Base-by-base conservation (phyloP, 1,140 invertebrate species). In the Bombus ignitus region DNA sequence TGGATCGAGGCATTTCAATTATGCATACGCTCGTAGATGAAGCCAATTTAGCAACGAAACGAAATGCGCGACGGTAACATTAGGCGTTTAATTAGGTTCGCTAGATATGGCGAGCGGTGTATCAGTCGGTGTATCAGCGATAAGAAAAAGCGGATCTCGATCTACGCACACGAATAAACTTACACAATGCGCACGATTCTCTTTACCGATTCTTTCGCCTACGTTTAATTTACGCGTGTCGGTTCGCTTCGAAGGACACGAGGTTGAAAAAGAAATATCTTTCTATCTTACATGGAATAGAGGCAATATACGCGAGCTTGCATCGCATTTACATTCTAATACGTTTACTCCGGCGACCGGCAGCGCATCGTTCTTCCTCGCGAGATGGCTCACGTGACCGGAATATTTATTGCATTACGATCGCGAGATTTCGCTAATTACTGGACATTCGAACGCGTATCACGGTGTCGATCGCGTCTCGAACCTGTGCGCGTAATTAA, bases 381-480 rank as follows among this genome's bases (percentile, higher is more conserved):
- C 8, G 39, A 47, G 37, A 77, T 68, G 37, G 44, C 68, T 83
- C 81, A 83, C 62, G 74, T 68, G 74, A 81, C 5, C 37, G 37
- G 68, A 72, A 77, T 77, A 77, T 77, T 77, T 83, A 83, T 83
- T 83, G n/a, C 73, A 18, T 1, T n/a, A 35, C 73, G 73, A 77
- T 77, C 73, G 35, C 22, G 35, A 77, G 74, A 77, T 42, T 77
- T 68, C 44, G n/a, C 81, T 83, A 83, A 83, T 83, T 83, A 83
- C 44, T 47, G 73, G 44, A 57, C 73, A 66, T 62, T 62, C 25
- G 42, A 42, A 28, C 79, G 28, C 47, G 53, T 82, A 83, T 76
- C 73, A 15, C 35, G 44, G 8, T 77, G 81, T 83, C 73, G 74
- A 83, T 83, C 74, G 71, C 25, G 35, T 83, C 53, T 77, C 44